These are phyloP conservation scores for Ctenomys sociabilis DNA, from an alignment of 2,113 vertebrate genomes.

Conservation along the genomic window DNA sequence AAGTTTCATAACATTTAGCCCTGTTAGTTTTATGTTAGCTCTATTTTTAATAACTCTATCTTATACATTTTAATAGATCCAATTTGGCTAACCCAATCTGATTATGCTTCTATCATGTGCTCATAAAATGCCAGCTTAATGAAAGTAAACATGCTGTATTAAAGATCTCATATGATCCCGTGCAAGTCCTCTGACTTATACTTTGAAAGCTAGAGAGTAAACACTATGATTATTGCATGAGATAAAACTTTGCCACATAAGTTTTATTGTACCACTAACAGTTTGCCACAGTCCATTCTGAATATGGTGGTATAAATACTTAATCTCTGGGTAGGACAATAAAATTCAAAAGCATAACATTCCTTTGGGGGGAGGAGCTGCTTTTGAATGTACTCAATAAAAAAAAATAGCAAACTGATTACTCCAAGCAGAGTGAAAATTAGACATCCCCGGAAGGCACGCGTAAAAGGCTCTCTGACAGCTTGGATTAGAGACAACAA, in stretches of 20 bases:
- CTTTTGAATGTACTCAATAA: constrained; percentile 72
- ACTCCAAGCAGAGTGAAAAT: constrained; percentile 67
- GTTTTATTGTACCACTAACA: constrained; percentile 69
- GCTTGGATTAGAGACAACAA: constrained; percentile 67
- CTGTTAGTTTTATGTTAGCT: constrained; percentile 75
- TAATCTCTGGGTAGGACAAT: constrained; percentile 69
- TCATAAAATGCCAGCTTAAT: constrained; percentile 59
- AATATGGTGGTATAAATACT: constrained; percentile 52
- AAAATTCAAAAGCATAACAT: constrained; percentile 71
- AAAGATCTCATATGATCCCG: constrained; percentile 61
- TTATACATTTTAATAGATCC: constrained; percentile 58
- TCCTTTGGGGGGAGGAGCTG: constrained; percentile 52
- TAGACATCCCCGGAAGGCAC: constrained; percentile 72
- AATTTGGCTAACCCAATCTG: constrained; percentile 65
- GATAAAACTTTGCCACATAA: constrained; percentile 72
- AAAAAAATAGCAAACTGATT: constrained; percentile 71
- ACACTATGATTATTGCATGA: constrained; percentile 61
- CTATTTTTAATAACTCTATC: constrained; percentile 59
- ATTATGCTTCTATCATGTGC: constrained; percentile 62
- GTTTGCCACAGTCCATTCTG: constrained; percentile 54
- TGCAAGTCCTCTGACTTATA: constrained; percentile 44
- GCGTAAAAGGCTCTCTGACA: constrained; percentile 62
- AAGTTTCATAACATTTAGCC: constrained; percentile 68
- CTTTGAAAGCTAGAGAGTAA: constrained; percentile 50
- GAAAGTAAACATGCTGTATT: constrained; percentile 67